Evolutionary conservation across 2,888 invertebrate genomes (phyloP).

Genomic region (Plutella xylostella): DNA sequence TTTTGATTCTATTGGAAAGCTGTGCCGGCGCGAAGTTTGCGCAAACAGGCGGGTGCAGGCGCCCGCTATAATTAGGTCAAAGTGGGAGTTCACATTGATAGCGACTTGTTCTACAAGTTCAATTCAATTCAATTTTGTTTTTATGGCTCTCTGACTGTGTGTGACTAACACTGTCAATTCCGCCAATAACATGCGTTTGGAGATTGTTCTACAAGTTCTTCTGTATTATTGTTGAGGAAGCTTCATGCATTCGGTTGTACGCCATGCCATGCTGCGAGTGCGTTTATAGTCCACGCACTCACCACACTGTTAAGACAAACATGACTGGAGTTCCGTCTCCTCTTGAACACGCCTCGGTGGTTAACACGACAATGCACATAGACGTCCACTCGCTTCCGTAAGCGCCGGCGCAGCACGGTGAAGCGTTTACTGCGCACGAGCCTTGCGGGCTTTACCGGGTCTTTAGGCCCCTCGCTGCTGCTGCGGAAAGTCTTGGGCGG

Average conservation of each 20-base stretch:
- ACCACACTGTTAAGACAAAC: constrained; percentile 61
- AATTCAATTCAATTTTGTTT: too few species aligned
- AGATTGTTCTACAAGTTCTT: too few species aligned
- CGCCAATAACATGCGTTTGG: too few species aligned
- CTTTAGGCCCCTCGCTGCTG: constrained; percentile 61
- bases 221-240: constrained; percentile 24
- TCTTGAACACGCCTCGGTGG: constrained; percentile 35
- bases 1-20: constrained; percentile 59
- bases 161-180: too few species aligned
- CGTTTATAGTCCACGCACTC: constrained; percentile 38
- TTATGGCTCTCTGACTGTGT: too few species aligned
- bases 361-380: constrained; percentile 60
- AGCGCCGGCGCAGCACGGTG: constrained; percentile 45
- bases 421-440: constrained; percentile 45
- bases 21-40: constrained; percentile 58
- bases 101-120: constrained; percentile 18
- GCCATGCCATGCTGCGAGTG: constrained; percentile 39
- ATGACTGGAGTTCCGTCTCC: constrained; percentile 25
- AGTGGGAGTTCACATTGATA: constrained; percentile 16
- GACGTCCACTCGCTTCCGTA: constrained; percentile 54
- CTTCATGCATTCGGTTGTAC: constrained; percentile 35
- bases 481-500: constrained; percentile 66
- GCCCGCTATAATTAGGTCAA: constrained; percentile 37
- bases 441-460: constrained; percentile 50
- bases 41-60: constrained; percentile 37